Conservation (phyloP, 2,888 invertebrate genomes). For the Lordiphosa andalusiaca region DNA sequence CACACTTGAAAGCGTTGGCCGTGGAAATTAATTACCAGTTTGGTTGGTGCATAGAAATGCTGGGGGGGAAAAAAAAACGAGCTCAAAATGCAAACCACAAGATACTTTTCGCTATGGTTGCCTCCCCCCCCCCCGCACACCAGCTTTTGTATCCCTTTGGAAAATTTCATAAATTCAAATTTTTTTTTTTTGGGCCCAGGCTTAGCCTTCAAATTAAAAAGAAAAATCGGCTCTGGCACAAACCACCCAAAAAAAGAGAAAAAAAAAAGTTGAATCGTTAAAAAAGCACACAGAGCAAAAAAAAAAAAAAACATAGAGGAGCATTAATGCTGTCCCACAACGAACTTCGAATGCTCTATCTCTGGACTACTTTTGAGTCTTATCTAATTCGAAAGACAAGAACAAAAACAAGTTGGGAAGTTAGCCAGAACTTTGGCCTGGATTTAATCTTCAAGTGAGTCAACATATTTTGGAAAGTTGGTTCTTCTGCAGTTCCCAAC, state of each 20-base stretch:
- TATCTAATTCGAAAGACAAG: too few relatives aligned
- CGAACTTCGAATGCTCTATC: too few relatives aligned
- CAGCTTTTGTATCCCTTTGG: background rate
- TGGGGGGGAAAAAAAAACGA: too few relatives aligned
- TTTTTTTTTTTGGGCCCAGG: background rate
- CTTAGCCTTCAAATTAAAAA: constrained; percentile 34
- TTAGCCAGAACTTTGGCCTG: too few relatives aligned
- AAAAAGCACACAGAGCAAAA: constrained; percentile 38
- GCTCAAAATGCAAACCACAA: constrained; percentile 29
- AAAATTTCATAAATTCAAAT: background rate
- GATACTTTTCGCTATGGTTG: constrained; percentile 39
- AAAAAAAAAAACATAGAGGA: constrained; percentile 9
- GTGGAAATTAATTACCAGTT: constrained; percentile 55
- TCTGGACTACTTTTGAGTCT: too few relatives aligned
- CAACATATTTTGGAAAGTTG: too few relatives aligned
- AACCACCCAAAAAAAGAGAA: constrained; percentile 48
- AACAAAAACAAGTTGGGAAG: too few relatives aligned
- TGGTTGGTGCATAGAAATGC: constrained; percentile 36
- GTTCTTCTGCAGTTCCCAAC: too few relatives aligned
- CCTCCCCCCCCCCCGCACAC: background rate
- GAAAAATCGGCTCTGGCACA: constrained; percentile 41
- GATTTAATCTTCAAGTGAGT: too few relatives aligned
- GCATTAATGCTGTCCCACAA: too few relatives aligned
- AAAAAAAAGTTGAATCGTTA: constrained; percentile 63
- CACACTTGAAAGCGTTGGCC: constrained; percentile 30